Conservation (phyloP, 2,888 invertebrate species). For the Thereva nobilitata region DNA sequence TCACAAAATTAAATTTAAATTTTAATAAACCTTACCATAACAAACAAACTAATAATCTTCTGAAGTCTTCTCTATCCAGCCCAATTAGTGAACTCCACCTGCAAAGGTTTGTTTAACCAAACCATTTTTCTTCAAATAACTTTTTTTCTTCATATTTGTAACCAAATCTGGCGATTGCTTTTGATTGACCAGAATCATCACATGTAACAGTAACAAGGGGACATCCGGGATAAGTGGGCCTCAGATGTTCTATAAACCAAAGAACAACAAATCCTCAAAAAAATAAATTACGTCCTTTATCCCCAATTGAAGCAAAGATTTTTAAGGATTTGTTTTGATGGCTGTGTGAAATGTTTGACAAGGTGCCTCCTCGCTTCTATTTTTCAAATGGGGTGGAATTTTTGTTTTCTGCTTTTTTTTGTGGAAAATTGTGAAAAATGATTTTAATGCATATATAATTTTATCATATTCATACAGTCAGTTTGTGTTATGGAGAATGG, state of each 20-base stretch:
- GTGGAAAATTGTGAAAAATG: too few species aligned
- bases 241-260: conserved; percentile 14
- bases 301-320: conserved; percentile 37
- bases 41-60: not conserved
- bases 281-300: conserved; percentile 35
- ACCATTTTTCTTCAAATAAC: too few species aligned
- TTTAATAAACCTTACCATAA: not conserved
- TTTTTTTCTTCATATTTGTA: too few species aligned
- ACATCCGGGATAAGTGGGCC: conserved; percentile 1
- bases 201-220: not conserved
- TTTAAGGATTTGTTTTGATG: conserved; percentile 36
- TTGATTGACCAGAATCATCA: conserved; percentile 20
- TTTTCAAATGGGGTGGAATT: too few species aligned
- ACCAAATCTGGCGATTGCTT: too few species aligned
- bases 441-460: too few species aligned
- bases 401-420: too few species aligned
- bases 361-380: not conserved
- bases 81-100: not conserved
- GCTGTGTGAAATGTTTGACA: conserved; percentile 33
- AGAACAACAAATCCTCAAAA: conserved; percentile 22
- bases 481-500: too few species aligned
- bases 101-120: not conserved
- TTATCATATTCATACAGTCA: too few species aligned
- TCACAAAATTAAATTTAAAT: too few species aligned
- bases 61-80: not conserved